phyloP scores from a whole-genome alignment of 2,888 invertebrate species.

The Meghimatium bilineatum region DNA sequence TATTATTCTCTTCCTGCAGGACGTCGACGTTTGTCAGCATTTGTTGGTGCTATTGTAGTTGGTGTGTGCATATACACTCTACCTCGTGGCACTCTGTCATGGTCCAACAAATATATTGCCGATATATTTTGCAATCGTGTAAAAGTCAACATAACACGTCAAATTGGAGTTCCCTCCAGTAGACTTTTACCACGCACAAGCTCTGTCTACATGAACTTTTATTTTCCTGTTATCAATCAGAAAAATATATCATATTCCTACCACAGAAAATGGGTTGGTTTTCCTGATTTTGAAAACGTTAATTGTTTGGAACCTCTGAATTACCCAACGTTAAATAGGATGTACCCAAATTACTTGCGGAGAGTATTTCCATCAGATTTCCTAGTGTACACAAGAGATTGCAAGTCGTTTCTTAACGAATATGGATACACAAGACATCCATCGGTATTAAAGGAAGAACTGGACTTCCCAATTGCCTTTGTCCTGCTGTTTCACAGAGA shows the following conservation, averaged over 20 bases:
- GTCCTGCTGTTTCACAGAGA: slow-evolving; percentile 49
- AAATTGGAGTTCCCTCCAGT: no score
- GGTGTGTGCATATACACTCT: not conserved
- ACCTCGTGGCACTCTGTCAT: not conserved
- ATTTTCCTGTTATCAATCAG: not conserved
- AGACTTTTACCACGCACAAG: no score
- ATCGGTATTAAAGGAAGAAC: slow-evolving; percentile 38
- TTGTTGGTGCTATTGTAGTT: not conserved
- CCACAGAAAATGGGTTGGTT: slow-evolving; percentile 32
- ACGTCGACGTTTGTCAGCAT: slow-evolving; percentile 3
- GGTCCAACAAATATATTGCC: no score
- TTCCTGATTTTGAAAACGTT: slow-evolving; percentile 4
- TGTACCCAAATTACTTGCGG: not conserved
- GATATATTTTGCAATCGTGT: no score
- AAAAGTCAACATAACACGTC: not conserved
- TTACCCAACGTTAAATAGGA: not conserved
- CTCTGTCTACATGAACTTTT: not conserved
- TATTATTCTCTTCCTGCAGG: not conserved
- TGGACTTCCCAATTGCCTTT: slow-evolving; percentile 49
- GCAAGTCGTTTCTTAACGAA: slow-evolving; percentile 25
- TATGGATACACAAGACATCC: slow-evolving; percentile 47
- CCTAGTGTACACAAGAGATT: slow-evolving; percentile 6
- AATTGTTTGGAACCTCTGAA: slow-evolving; percentile 4
- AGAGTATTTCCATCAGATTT: slow-evolving; percentile 7
- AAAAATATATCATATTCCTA: slow-evolving; percentile 21